A percentile compares a stretch with the other conserved stretches of the same genome.
phyloP scores from a whole-genome alignment of 37 sponge, comb jelly and placozoan species.

The Dysidea cf. avara region DNA sequence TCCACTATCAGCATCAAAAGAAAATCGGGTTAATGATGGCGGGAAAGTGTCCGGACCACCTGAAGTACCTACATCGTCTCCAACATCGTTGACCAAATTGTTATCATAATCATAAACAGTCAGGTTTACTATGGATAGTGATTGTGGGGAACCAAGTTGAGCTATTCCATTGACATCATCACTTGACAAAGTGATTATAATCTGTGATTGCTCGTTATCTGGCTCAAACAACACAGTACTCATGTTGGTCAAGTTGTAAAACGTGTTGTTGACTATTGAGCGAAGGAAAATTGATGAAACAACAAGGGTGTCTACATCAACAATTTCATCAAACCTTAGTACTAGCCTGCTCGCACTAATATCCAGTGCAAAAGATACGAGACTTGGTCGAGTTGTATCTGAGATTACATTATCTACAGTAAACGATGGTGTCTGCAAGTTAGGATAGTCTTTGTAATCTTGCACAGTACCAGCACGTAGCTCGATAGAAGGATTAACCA shows the following conservation, averaged over 20 bases:
- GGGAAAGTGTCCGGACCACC: slow-evolving; percentile 30
- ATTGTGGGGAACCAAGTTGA: slow-evolving; percentile 35
- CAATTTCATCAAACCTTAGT: slow-evolving; percentile 78
- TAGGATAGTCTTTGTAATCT: slow-evolving; percentile 45
- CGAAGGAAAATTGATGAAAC: slow-evolving; percentile 1
- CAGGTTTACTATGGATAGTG: slow-evolving; percentile 31
- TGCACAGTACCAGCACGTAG: slow-evolving; percentile 27
- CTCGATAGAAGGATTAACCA: slow-evolving; percentile 35
- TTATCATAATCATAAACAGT: slow-evolving; percentile 51
- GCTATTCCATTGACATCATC: slow-evolving; percentile 9
- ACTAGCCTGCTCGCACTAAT: slow-evolving; percentile 5
- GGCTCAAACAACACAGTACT: neutral
- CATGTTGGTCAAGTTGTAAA: neutral
- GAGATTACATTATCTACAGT: slow-evolving; percentile 27
- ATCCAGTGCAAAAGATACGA: slow-evolving; percentile 54
- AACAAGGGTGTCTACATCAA: slow-evolving; percentile 54
- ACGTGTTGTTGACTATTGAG: neutral
- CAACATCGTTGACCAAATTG: slow-evolving; percentile 33
- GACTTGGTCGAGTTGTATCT: slow-evolving; percentile 65
- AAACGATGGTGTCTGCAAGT: slow-evolving; percentile 3
- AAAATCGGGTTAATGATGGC: slow-evolving; percentile 29
- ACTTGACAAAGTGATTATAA: slow-evolving; percentile 8
- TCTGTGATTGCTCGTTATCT: neutral
- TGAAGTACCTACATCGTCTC: slow-evolving; percentile 14
- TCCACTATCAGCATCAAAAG: slow-evolving; percentile 56